phyloP scores from a whole-genome alignment of 2,797 vertebrate genomes.

The Anguilla megastoma region DNA sequence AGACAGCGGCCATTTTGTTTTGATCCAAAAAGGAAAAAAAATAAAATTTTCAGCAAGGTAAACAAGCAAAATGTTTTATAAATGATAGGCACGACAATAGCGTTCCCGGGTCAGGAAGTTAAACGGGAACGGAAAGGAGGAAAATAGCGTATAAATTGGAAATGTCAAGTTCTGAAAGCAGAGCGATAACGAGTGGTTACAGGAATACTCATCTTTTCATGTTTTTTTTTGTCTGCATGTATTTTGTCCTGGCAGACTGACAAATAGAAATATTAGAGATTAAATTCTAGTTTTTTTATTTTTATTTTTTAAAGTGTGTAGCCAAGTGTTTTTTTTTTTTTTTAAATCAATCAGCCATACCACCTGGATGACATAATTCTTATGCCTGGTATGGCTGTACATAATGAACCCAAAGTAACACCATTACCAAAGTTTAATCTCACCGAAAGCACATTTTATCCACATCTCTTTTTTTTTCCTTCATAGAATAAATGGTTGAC shows the following conservation, averaged over 20 bases:
- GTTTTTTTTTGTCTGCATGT: neutral
- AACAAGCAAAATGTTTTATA: constrained; percentile 4
- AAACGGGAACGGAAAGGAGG: neutral
- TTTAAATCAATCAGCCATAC: neutral
- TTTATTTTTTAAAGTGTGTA: neutral
- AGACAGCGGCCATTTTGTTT: neutral
- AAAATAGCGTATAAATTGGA: too few species aligned
- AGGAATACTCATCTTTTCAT: neutral
- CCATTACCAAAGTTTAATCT: constrained; percentile 1
- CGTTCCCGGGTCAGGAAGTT: neutral
- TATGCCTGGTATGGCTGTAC: neutral
- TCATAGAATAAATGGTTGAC: neutral
- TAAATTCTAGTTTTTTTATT: neutral
- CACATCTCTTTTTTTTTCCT: neutral
- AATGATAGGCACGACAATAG: neutral
- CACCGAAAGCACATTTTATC: neutral
- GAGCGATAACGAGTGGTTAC: neutral
- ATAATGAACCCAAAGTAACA: neutral
- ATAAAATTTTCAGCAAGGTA: neutral
- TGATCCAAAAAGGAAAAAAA: neutral
- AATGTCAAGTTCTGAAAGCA: neutral
- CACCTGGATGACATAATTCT: neutral
- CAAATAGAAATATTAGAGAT: neutral
- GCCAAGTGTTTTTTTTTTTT: neutral
- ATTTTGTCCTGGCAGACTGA: neutral